A percentile compares a stretch with the other conserved stretches of the same genome.
These are phyloP conservation scores for Hypocryptadius cinnamomeus DNA, from an alignment of 2,113 vertebrate genomes.

Conservation along the genomic window DNA sequence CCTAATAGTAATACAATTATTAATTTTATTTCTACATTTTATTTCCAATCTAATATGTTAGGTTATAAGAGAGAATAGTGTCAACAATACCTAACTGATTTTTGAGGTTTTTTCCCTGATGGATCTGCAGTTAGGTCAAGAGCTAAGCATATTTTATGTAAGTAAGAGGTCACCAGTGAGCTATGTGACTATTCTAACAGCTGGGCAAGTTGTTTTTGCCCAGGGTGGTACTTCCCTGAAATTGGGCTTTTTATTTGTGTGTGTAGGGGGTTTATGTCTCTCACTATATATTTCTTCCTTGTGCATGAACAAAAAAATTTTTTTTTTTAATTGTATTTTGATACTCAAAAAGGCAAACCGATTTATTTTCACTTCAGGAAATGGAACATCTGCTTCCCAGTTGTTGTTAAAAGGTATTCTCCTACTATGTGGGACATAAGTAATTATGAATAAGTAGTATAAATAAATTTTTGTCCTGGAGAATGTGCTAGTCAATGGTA, in stretches of 20 bases:
- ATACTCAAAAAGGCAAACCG: not conserved
- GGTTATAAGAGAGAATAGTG: not conserved
- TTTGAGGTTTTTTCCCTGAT: not conserved
- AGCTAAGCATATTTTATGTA: not conserved
- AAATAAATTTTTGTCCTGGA: not conserved
- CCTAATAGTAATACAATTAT: not conserved
- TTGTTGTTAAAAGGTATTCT: not conserved
- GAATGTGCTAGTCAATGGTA: not conserved
- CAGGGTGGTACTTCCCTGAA: not conserved
- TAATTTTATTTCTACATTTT: not conserved
- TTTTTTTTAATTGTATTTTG: not conserved
- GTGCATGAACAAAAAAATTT: not conserved
- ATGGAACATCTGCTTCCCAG: not conserved
- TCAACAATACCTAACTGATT: not conserved
- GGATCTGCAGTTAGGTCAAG: not conserved
- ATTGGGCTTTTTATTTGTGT: rapidly evolving
- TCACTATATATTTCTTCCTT: not conserved
- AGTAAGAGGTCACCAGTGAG: not conserved
- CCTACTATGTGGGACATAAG: no score
- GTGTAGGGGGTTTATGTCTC: not conserved
- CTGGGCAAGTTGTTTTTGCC: not conserved
- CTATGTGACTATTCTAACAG: not conserved
- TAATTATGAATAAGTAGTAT: not conserved
- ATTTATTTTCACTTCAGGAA: not conserved
- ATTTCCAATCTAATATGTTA: not conserved